Percentiles rank a stretch among this genome's conserved stretches.
Conservation (phyloP, 2,797 vertebrate genomes). For the Phrynocephalus vlangalii region DNA sequence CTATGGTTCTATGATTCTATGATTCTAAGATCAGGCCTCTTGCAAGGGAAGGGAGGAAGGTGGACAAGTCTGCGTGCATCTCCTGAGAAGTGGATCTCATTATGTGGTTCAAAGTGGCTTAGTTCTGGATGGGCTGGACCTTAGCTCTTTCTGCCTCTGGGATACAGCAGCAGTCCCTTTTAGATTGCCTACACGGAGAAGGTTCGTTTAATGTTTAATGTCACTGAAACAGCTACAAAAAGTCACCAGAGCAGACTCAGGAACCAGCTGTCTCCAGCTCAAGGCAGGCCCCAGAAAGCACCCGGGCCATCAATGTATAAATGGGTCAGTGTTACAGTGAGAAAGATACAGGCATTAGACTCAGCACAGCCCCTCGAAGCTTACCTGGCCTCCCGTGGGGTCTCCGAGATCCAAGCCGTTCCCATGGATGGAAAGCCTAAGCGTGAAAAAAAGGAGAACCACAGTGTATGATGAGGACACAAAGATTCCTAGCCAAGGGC, state of each 20-base stretch:
- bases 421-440: no score
- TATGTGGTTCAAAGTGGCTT: no score
- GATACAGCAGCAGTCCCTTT: no score
- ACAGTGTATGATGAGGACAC: neutral
- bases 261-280: neutral
- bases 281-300: neutral
- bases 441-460: neutral
- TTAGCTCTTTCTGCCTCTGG: no score
- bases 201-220: neutral
- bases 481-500: no score
- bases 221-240: neutral
- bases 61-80: no score
- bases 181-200: no score
- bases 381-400: neutral
- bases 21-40: no score
- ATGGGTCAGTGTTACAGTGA: neutral
- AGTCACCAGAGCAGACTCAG: neutral
- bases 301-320: neutral
- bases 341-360: neutral
- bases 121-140: no score
- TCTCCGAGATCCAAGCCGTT: neutral
- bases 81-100: no score
- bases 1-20: no score
- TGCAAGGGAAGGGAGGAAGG: no score
- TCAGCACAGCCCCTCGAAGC: neutral